Evolutionary conservation across 2,888 invertebrate genomes (phyloP).

Genomic region (Sphaerophoria taeniata): DNA sequence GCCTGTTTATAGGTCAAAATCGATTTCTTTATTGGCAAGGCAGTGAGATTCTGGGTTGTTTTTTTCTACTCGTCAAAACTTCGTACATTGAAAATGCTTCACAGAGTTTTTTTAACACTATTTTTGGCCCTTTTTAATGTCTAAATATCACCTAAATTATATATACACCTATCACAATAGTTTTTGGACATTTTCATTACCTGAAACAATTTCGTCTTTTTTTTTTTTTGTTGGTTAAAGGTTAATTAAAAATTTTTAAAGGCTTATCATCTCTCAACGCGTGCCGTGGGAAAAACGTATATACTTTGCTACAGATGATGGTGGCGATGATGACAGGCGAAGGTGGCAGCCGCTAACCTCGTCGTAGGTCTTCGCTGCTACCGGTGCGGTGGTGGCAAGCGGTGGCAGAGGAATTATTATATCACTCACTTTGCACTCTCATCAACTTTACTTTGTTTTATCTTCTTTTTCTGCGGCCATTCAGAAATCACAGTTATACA

Average conservation of each 20-base stretch:
- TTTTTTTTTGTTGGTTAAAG: slow-evolving; percentile 45
- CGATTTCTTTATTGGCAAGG: slow-evolving; percentile 52
- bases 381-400: slow-evolving; percentile 28
- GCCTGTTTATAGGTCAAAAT: slow-evolving; percentile 73
- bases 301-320: slow-evolving; percentile 57
- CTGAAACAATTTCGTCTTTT: slow-evolving; percentile 34
- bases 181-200: slow-evolving; percentile 53
- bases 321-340: slow-evolving; percentile 28
- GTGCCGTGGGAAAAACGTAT: slow-evolving; percentile 62
- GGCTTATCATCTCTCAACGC: slow-evolving; percentile 63
- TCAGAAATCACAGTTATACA: slow-evolving; percentile 66
- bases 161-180: too few relatives aligned
- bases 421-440: slow-evolving; percentile 72
- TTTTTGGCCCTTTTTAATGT: not conserved
- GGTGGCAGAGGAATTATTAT: slow-evolving; percentile 60
- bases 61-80: slow-evolving; percentile 18
- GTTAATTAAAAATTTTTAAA: slow-evolving; percentile 56
- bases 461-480: slow-evolving; percentile 33
- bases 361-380: not conserved
- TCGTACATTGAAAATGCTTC: not conserved
- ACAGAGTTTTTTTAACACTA: not conserved
- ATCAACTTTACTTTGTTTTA: slow-evolving; percentile 52
- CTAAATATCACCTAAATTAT: not conserved
- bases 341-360: not conserved
- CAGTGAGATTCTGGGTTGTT: slow-evolving; percentile 5